Percentiles rank a stretch among this genome's conserved stretches.
phyloP scores from a whole-genome alignment of 2,113 vertebrate genomes.

The Equus przewalskii region DNA sequence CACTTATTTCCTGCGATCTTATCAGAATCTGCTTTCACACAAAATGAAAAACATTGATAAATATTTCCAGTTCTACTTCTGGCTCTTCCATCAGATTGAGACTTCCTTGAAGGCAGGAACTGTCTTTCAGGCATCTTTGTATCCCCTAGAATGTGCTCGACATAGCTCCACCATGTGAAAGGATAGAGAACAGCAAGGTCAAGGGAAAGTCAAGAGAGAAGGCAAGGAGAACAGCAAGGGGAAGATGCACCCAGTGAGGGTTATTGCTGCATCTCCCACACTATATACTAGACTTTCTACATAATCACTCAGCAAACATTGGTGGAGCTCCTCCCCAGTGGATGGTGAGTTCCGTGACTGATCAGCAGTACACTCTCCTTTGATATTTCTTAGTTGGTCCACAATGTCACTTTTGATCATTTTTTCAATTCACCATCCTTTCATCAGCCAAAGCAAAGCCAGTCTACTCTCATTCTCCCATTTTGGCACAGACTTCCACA shows the following conservation, averaged over 20 bases:
- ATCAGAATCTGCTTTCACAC: slow-evolving; percentile 26
- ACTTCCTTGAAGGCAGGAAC: neutral
- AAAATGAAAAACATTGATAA: neutral
- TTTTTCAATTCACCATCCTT: slow-evolving; percentile 73
- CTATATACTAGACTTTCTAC: neutral
- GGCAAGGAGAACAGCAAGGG: neutral
- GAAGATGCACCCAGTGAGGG: accelerated
- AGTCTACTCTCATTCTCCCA: slow-evolving; percentile 13
- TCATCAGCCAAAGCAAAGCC: slow-evolving; percentile 68
- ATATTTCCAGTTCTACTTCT: neutral
- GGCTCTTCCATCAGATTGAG: neutral
- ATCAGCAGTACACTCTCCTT: slow-evolving; percentile 37
- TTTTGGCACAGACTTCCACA: slow-evolving; percentile 15
- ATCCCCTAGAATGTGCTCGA: neutral
- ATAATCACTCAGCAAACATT: neutral
- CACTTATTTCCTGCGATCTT: neutral
- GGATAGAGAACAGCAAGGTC: neutral
- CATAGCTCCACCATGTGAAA: neutral
- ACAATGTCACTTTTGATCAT: slow-evolving; percentile 71
- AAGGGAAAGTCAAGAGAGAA: neutral
- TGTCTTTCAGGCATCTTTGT: neutral
- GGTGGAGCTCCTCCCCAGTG: neutral
- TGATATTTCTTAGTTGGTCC: slow-evolving; percentile 68
- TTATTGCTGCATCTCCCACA: accelerated
- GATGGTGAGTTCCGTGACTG: neutral